Base-by-base conservation (phyloP, 2,888 invertebrate genomes). In the Axea sp. region DNA sequence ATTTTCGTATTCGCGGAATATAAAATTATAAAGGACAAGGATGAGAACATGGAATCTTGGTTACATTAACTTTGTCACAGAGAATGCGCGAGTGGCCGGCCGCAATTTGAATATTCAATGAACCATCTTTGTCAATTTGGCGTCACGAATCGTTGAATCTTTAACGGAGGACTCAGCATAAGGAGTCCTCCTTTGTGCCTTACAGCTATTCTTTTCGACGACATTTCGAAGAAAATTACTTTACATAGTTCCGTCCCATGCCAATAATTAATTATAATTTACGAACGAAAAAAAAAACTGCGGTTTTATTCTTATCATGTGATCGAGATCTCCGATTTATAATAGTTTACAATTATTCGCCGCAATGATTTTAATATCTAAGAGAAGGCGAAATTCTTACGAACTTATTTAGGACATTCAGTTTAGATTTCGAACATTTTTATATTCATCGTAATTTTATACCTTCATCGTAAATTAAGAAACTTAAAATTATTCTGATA, bases 91-190 rank as follows among this genome's bases (percentile, higher is more conserved):
- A 76, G 75, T 77, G 53, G 72, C 73, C 75, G 71, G 71, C 60
- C 67, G 68, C 74, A 68, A 78, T 76, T 78, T 82, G 79, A 81
- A 82, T 82, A 81, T 79, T 78, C 76, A 78, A 82, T 77, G 74
- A 67, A 67, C 62, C 60, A 75, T 78, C 81, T 76, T 81, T 76
- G 78, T 78, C 78, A 76, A 79, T 76, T 79, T 78, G 71, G 73
- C 76, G 59, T 73, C 80, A 78, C 81, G 82, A 79, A 78, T 64
- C 77, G 76, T 79, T 82, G 75, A 81, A 82, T 82, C 72, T 75
- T 80, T 82, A 76, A 82, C 78, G 71, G 65, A 64, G 60, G 62
- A 65, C 65, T 74, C 69, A 69, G 35, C 59, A 28, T 45, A 73
- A 67, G 60, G 43, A 62, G 62, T 67, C n/a, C n/a, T 4, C 43